A percentile compares a stretch with the other conserved stretches of the same genome.
Conservation (phyloP, 2,888 invertebrate species). For the Nowickia ferox region DNA sequence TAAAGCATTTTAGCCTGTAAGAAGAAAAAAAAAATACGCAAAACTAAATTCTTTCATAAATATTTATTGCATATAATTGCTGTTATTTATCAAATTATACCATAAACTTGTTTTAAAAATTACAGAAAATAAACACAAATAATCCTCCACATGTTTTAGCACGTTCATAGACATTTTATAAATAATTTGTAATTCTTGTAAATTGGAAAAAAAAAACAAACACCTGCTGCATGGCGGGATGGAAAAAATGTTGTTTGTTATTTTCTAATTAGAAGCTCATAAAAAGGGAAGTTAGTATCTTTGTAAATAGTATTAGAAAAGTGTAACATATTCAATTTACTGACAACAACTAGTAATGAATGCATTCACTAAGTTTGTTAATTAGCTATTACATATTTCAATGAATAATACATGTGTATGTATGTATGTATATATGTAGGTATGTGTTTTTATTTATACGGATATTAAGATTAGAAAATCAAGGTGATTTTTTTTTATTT, state of each 20-base stretch:
- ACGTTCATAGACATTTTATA: constrained; percentile 5
- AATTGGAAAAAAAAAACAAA: not conserved
- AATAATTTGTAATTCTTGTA: constrained; percentile 3
- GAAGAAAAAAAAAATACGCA: not conserved
- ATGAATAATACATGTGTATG: not conserved
- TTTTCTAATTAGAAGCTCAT: constrained; percentile 1
- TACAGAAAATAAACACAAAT: not conserved
- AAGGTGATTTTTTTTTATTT: constrained; percentile 32
- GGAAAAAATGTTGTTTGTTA: constrained; percentile 15
- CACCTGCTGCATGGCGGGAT: constrained; percentile 12
- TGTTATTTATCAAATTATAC: constrained; percentile 1
- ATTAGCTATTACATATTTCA: not conserved
- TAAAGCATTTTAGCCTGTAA: not conserved
- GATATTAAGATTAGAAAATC: constrained; percentile 51
- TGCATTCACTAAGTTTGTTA: not conserved
- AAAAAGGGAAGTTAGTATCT: constrained; percentile 29
- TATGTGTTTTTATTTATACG: constrained; percentile 22
- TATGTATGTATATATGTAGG: too few species aligned
- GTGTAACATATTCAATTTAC: constrained; percentile 19
- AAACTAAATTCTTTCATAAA: not conserved
- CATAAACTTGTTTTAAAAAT: constrained; percentile 7
- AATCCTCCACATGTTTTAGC: constrained; percentile 25
- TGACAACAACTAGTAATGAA: constrained; percentile 12
- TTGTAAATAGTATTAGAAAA: constrained; percentile 2
- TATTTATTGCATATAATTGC: constrained; percentile 21